Conservation (phyloP, 2,888 invertebrate genomes). For the Tineola bisselliella region DNA sequence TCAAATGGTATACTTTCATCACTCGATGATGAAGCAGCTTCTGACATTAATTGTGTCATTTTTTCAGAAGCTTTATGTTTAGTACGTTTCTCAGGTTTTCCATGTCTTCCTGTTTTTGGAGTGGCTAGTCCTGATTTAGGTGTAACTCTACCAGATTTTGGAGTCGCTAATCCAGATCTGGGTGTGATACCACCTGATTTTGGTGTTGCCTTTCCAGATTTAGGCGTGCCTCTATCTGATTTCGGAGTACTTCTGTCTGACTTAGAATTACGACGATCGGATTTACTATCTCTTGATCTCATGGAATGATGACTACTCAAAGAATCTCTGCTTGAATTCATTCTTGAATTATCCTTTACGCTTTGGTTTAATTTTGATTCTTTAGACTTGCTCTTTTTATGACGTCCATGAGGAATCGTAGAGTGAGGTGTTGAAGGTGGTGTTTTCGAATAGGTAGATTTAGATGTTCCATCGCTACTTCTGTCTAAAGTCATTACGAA, state of each 20-base stretch:
- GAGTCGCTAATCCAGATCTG: conserved; percentile 52
- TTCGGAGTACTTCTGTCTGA: conserved; percentile 60
- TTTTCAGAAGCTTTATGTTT: conserved; percentile 63
- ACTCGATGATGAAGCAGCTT: conserved; percentile 70
- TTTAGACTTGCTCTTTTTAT: conserved; percentile 59
- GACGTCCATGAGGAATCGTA: conserved; percentile 53
- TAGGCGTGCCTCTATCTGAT: conserved; percentile 42
- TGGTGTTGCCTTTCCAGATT: conserved; percentile 57
- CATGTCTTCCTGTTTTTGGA: conserved; percentile 69
- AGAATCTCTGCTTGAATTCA: conserved; percentile 61
- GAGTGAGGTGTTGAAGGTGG: conserved; percentile 61
- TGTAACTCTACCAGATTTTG: conserved; percentile 51
- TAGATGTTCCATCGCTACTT: conserved; percentile 60
- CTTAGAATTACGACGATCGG: conserved; percentile 55
- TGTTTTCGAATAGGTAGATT: conserved; percentile 60
- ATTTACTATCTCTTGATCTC: conserved; percentile 59
- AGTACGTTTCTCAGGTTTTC: conserved; percentile 54
- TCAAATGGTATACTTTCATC: conserved; percentile 66
- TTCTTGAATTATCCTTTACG: conserved; percentile 46
- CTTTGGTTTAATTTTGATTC: conserved; percentile 52
- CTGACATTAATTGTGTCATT: conserved; percentile 63
- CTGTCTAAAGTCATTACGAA: conserved; percentile 63
- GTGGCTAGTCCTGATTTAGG: conserved; percentile 57
- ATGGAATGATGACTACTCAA: conserved; percentile 62
- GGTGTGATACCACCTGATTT: conserved; percentile 56